phyloP scores from a whole-genome alignment of 2,797 vertebrate genomes.

The Molossus alvarezi region DNA sequence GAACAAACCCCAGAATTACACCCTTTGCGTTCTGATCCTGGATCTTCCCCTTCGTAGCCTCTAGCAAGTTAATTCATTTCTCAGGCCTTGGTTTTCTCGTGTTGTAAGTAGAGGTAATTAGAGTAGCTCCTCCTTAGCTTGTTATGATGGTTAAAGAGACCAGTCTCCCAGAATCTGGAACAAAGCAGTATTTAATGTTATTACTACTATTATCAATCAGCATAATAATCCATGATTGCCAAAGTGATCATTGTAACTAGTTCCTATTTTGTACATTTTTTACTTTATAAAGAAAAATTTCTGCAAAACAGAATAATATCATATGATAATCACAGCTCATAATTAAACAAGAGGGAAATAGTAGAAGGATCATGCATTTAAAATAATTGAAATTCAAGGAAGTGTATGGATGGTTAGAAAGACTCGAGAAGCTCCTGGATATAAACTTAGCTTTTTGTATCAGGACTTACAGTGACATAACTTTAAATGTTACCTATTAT shows the following conservation, averaged over 20 bases:
- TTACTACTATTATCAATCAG: not conserved
- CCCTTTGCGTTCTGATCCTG: not conserved
- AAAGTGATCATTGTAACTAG: not conserved
- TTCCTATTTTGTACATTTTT: not conserved
- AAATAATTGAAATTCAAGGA: not conserved
- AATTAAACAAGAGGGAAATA: not conserved
- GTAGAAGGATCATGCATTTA: no score
- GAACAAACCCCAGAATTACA: not conserved
- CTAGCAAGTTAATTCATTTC: not conserved
- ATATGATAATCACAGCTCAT: not conserved
- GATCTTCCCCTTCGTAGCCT: not conserved
- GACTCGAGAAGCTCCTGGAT: not conserved
- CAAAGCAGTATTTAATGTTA: not conserved
- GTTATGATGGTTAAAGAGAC: not conserved
- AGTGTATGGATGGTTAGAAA: not conserved
- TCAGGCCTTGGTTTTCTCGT: not conserved
- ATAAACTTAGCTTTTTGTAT: not conserved
- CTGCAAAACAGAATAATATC: not conserved
- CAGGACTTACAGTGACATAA: not conserved
- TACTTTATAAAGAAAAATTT: not conserved
- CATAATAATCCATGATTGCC: not conserved
- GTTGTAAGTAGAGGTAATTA: not conserved
- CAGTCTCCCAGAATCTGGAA: not conserved
- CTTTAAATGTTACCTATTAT: not conserved
- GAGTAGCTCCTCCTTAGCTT: not conserved